Evolutionary conservation across 2,888 invertebrate genomes (phyloP), one percentile per base, ranked within the genome.

Genomic region (Macrosiphum euphorbiae): DNA sequence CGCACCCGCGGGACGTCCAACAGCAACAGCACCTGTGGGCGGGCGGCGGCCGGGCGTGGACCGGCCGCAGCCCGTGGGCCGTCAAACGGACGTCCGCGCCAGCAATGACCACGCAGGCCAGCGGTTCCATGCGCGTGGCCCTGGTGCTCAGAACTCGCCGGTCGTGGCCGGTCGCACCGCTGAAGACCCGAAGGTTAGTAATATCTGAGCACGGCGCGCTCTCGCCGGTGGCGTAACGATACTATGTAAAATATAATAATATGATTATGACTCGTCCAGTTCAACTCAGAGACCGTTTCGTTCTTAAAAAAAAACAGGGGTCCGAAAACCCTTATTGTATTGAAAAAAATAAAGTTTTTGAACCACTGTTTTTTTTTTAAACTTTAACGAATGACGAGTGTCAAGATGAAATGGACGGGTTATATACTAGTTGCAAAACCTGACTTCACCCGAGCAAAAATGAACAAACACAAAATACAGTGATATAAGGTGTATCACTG

Each of bases 121-220:
- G 86, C 92, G 94, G 85, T 93, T 95, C 89, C 90, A 94, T 94
- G 90, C 90, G 94, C 86, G 96, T 97, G 85, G 97, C 96, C 55
- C 96, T 98, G 88, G 97, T 97, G 94, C 96, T 97, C 95, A 96
- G 97, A 92, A 97, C 97, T 87, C 96, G 98, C 50, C 96, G 97
- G 88, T 97, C 97, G 95, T 98, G 98, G 97, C 98, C 98, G 0
- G 97, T 97, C 61, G 97, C 97, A 10, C 97, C 97, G 44, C 96
- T 97, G 95, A 97, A 97, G 1, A 97, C 96, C 95, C 96, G 97
- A 96, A 97, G 97, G 97, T 97, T 44, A 92, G 92, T 92, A 41
- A 3, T 16, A 89, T 7, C 28, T 35, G 52, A 16, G 13, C 13
- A 13, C n/a, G 13, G 52, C n/a, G 20, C 11, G 3, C n/a, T 52